phyloP scores from a whole-genome alignment of 2,888 invertebrate genomes.

The Argyresthia goedartella region DNA sequence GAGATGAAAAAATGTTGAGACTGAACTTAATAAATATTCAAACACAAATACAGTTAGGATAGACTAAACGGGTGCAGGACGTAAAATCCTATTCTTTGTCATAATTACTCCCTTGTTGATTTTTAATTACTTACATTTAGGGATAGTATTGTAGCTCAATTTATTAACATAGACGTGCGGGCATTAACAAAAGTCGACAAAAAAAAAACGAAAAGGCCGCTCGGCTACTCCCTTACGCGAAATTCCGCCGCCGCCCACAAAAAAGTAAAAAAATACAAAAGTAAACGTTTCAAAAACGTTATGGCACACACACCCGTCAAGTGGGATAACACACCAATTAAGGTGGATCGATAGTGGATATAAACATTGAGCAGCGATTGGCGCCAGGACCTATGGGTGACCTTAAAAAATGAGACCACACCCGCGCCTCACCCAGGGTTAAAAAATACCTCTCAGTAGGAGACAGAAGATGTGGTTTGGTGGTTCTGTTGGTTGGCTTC shows the following conservation, averaged over 20 bases:
- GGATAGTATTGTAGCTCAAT: no score
- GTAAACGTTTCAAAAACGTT: conserved; percentile 3
- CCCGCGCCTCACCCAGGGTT: conserved; percentile 17
- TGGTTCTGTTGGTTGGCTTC: neutral
- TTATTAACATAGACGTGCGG: no score
- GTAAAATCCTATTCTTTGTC: no score
- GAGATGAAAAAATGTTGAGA: no score
- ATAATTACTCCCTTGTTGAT: no score
- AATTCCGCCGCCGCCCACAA: conserved; percentile 8
- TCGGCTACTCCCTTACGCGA: conserved; percentile 41
- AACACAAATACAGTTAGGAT: no score
- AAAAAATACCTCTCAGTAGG: conserved; percentile 3
- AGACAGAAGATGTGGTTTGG: neutral
- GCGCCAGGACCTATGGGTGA: conserved; percentile 23
- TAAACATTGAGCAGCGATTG: conserved; percentile 27
- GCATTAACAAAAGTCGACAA: no score
- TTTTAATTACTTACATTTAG: no score
- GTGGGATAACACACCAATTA: conserved; percentile 52
- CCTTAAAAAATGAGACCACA: conserved; percentile 22
- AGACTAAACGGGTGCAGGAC: no score
- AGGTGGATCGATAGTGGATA: conserved; percentile 26
- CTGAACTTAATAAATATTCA: no score
- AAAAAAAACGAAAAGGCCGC: neutral
- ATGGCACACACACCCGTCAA: conserved; percentile 22
- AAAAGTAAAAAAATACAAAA: neutral